These are phyloP conservation scores for Proales similis DNA, from an alignment of 1,140 invertebrate species.

Conservation along the genomic window DNA sequence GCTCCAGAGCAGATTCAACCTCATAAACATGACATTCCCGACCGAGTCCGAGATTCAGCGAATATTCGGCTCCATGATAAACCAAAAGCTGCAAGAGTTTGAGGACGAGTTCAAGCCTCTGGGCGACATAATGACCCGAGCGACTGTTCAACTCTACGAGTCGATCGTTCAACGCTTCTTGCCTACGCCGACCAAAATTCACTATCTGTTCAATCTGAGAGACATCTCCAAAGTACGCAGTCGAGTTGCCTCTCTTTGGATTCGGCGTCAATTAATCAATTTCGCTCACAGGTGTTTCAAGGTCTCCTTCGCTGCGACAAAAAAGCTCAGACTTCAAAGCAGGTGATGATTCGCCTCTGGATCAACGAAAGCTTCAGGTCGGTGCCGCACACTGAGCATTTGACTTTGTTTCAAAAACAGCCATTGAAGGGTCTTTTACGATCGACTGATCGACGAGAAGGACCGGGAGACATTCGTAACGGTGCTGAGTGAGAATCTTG, in stretches of 20 bases:
- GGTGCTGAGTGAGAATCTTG: slow-evolving; percentile 65
- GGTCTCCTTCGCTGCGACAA: slow-evolving; percentile 66
- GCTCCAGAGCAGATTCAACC: slow-evolving; percentile 67
- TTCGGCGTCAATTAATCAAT: not conserved
- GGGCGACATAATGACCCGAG: slow-evolving; percentile 58
- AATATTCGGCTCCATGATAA: slow-evolving; percentile 74
- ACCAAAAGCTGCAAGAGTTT: slow-evolving; percentile 68
- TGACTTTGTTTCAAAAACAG: slow-evolving; percentile 25
- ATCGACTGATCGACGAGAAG: slow-evolving; percentile 68
- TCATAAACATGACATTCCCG: slow-evolving; percentile 74
- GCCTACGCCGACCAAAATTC: slow-evolving; percentile 76
- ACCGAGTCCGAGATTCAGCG: slow-evolving; percentile 65
- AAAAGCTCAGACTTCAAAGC: slow-evolving; percentile 65
- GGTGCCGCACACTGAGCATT: not conserved
- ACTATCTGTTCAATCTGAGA: slow-evolving; percentile 76
- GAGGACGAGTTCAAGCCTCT: slow-evolving; percentile 66
- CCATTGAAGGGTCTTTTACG: slow-evolving; percentile 67
- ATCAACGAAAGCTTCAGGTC: slow-evolving; percentile 67
- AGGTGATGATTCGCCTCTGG: slow-evolving; percentile 67
- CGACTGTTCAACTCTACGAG: slow-evolving; percentile 69
- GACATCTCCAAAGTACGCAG: slow-evolving; percentile 69
- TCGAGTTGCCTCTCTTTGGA: not conserved
- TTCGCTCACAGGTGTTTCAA: slow-evolving; percentile 59
- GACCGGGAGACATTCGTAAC: slow-evolving; percentile 68
- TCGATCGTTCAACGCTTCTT: slow-evolving; percentile 64